Evolutionary conservation across 2,888 invertebrate genomes (phyloP).

Genomic region (Andrena chrysosceles): DNA sequence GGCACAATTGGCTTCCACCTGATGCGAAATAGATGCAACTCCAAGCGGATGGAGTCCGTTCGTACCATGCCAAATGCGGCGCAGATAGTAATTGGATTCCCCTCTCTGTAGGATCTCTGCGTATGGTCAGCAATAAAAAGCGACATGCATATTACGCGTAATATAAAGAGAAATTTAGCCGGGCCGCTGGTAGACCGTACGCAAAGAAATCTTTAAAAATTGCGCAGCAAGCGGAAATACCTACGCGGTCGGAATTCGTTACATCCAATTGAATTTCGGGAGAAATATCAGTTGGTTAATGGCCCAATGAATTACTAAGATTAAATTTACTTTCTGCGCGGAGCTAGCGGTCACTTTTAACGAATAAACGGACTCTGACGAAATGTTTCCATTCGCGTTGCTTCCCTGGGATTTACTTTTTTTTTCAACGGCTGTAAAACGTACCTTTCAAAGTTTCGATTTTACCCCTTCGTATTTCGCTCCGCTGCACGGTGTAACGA

Average conservation of each 20-base stretch:
- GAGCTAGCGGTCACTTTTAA: not conserved
- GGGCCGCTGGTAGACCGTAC: not conserved
- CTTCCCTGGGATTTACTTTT: not conserved
- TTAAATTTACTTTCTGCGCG: not conserved
- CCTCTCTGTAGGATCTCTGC: conserved; percentile 32
- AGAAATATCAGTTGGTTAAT: not conserved
- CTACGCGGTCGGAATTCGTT: not conserved
- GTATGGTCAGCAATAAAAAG: conserved; percentile 40
- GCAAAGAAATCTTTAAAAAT: not conserved
- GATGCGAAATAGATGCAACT: conserved; percentile 70
- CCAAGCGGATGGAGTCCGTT: conserved; percentile 56
- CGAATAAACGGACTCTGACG: not conserved
- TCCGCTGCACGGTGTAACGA: not conserved
- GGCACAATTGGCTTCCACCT: conserved; percentile 63
- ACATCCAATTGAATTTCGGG: not conserved
- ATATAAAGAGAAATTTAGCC: conserved; percentile 27
- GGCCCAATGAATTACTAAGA: not conserved
- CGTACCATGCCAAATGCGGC: conserved; percentile 62
- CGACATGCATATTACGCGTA: conserved; percentile 8
- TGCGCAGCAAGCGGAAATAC: too few species aligned
- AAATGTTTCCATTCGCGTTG: not conserved
- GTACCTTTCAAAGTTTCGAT: not conserved
- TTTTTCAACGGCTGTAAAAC: not conserved
- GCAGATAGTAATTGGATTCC: conserved; percentile 66
- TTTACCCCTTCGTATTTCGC: not conserved